Evolutionary conservation across 2,113 vertebrate species (phyloP).

Genomic region (Galemys pyrenaicus): DNA sequence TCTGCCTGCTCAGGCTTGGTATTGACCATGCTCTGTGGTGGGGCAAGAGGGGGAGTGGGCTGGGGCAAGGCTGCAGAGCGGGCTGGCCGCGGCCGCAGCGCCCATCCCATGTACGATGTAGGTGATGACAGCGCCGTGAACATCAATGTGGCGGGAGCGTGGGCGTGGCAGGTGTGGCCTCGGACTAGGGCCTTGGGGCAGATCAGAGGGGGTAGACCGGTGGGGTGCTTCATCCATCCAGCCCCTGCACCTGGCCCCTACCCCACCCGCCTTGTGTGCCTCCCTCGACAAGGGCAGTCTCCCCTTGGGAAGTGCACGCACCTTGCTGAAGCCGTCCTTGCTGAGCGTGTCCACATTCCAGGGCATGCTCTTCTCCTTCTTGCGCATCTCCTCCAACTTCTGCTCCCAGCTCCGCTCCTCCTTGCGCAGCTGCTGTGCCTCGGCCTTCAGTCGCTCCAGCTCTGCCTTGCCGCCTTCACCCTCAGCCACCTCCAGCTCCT

Average conservation of each 20-base stretch:
- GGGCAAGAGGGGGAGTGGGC: conserved; percentile 46
- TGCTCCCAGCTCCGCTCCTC: conserved; percentile 88
- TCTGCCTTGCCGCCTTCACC: conserved; percentile 73
- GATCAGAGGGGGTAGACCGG: conserved; percentile 56
- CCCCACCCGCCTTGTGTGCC: no score
- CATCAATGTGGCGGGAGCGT: conserved; percentile 44
- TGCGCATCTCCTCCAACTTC: conserved; percentile 87
- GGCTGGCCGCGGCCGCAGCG: conserved; percentile 45
- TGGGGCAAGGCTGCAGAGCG: neutral
- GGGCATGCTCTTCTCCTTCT: conserved; percentile 91
- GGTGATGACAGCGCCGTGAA: conserved; percentile 23
- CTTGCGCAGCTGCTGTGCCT: conserved; percentile 88
- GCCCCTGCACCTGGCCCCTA: neutral
- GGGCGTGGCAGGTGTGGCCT: conserved; percentile 50
- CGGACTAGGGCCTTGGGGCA: conserved; percentile 64
- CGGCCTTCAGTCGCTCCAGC: conserved; percentile 82
- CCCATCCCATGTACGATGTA: conserved; percentile 67
- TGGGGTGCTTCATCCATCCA: neutral
- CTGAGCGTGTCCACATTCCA: conserved; percentile 95
- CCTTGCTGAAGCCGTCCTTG: conserved; percentile 96
- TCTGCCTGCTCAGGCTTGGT: conserved; percentile 85
- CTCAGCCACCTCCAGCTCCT: conserved; percentile 81
- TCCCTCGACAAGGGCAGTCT: accelerated
- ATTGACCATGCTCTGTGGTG: conserved; percentile 91
- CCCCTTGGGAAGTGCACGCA: conserved; percentile 61